Percentiles rank a stretch among this genome's conserved stretches.
These are phyloP conservation scores for Mesorhabditis belari DNA, from an alignment of 2,888 invertebrate genomes.

Conservation along the genomic window DNA sequence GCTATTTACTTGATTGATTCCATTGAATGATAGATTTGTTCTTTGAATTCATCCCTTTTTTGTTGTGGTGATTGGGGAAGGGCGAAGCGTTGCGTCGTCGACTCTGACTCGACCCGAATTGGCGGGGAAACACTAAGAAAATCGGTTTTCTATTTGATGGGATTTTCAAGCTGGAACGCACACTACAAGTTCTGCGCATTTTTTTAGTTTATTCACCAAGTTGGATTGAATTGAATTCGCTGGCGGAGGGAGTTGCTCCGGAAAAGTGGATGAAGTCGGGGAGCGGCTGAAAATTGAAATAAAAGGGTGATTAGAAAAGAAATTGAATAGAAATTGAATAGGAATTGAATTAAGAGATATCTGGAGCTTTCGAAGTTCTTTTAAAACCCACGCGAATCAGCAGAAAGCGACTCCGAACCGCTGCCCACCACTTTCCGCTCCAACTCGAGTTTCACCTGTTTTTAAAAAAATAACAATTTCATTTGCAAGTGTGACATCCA, in stretches of 20 bases:
- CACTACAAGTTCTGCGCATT: too few relatives aligned
- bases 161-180: background rate
- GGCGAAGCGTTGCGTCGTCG: slow-evolving; percentile 24
- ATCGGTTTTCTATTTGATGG: background rate
- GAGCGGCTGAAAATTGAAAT: background rate
- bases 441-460: slow-evolving; percentile 29
- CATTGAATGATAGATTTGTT: too few relatives aligned
- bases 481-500: background rate
- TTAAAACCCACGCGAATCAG: background rate
- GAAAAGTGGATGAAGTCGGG: slow-evolving; percentile 28
- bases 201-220: too few relatives aligned
- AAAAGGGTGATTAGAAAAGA: too few relatives aligned
- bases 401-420: background rate
- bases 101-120: slow-evolving; percentile 17
- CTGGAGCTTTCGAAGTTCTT: too few relatives aligned
- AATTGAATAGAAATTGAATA: too few relatives aligned
- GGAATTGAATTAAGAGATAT: too few relatives aligned
- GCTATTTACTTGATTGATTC: too few relatives aligned
- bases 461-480: background rate
- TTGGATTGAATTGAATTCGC: slow-evolving; percentile 29
- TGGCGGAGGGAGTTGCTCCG: slow-evolving; percentile 35
- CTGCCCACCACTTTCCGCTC: slow-evolving; percentile 19
- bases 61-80: too few relatives aligned
- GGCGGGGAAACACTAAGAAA: slow-evolving; percentile 7
- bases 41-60: too few relatives aligned